Conservation (phyloP, 2,888 invertebrate species). For the Cheilosia pagana region DNA sequence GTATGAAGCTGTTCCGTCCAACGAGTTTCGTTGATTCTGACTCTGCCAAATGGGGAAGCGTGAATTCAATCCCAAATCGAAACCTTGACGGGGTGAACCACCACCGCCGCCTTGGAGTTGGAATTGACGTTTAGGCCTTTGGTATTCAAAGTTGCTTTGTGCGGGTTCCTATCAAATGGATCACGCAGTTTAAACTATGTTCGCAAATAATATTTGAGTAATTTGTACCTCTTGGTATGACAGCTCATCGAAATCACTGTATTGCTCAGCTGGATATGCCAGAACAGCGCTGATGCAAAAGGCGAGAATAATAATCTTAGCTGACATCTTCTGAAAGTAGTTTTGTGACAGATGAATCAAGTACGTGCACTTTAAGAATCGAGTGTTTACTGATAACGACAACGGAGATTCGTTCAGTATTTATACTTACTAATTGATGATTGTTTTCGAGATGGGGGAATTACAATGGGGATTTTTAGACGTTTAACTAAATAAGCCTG, state of each 20-base stretch:
- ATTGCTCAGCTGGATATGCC: constrained; percentile 22
- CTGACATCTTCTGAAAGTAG: constrained; percentile 14
- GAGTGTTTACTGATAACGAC: constrained; percentile 21
- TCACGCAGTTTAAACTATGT: no score
- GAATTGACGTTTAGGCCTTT: constrained; percentile 74
- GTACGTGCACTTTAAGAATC: constrained; percentile 1
- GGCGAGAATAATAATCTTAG: constrained; percentile 10
- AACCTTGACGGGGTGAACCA: constrained; percentile 77
- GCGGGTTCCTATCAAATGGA: not conserved
- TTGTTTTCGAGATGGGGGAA: constrained; percentile 8
- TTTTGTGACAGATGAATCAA: not conserved
- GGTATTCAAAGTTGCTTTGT: not conserved
- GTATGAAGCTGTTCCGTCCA: constrained; percentile 79
- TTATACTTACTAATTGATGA: constrained; percentile 16
- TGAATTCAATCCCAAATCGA: constrained; percentile 77
- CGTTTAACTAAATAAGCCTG: not conserved
- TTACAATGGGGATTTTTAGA: constrained; percentile 6
- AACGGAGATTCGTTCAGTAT: not conserved
- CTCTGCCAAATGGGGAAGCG: constrained; percentile 80
- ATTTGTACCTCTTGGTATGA: constrained; percentile 10
- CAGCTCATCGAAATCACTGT: not conserved
- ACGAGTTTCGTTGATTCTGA: constrained; percentile 78
- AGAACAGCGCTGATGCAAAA: constrained; percentile 25
- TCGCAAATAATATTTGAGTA: no score
- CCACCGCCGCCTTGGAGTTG: constrained; percentile 78